Conservation (phyloP, 2,113 vertebrate genomes). For the Plestiodon gilberti region DNA sequence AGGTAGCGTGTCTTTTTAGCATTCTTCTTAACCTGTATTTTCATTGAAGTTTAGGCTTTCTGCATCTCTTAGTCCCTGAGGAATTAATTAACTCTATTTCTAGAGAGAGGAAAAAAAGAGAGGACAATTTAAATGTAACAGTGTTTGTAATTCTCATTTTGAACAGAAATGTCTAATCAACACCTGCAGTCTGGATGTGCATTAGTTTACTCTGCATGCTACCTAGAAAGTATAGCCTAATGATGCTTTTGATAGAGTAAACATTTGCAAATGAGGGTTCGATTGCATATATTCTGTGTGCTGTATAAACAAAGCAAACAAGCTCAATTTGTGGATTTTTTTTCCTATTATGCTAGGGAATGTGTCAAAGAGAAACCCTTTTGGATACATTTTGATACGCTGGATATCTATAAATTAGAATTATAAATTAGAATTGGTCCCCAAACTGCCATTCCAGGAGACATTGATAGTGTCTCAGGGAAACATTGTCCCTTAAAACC, state of each 20-base stretch:
- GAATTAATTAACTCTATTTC: constrained; percentile 72
- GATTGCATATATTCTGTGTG: constrained; percentile 1
- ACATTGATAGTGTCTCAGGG: neutral
- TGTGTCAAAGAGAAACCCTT: neutral
- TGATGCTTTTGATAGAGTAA: constrained; percentile 62
- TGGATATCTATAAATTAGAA: neutral
- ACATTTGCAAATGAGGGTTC: constrained; percentile 53
- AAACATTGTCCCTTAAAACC: neutral
- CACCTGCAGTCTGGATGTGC: constrained; percentile 48
- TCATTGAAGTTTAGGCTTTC: constrained; percentile 54
- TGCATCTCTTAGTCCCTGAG: constrained; percentile 56
- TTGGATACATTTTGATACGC: neutral
- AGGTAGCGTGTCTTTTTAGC: neutral
- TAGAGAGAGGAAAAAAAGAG: constrained; percentile 40
- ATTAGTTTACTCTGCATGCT: constrained; percentile 58
- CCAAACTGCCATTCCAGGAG: neutral
- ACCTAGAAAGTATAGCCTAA: constrained; percentile 43
- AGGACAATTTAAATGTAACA: constrained; percentile 57
- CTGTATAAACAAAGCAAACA: constrained; percentile 41
- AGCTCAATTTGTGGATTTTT: constrained; percentile 30
- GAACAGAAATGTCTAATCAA: constrained; percentile 68
- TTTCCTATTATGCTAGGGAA: constrained; percentile 19
- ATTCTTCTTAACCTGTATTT: constrained; percentile 48
- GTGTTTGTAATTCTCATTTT: constrained; percentile 65
- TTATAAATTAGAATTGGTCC: neutral